Base-by-base conservation (phyloP, 1,140 invertebrate genomes). In the Trichogramma pretiosum region DNA sequence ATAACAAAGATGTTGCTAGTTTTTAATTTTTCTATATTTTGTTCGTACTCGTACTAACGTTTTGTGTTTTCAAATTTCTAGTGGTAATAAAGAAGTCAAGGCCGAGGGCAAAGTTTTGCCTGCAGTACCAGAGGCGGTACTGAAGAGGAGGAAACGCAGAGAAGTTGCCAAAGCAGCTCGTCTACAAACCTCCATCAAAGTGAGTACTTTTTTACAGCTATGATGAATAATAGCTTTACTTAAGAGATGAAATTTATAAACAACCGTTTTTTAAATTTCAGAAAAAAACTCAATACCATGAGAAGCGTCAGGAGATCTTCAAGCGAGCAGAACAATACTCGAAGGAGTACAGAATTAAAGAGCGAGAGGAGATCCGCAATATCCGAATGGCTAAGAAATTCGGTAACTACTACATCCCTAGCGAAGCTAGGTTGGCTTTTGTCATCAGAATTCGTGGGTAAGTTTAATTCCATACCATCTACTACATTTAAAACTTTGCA, bases 321-420 rank as follows among this genome's bases (percentile, higher is more conserved):
- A 92, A 92, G 64, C 81, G 93, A 46, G 95, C 95, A 32, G 95
- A 99, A 65, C 80, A 85, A 57, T 99, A 99, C 74, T 86, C 94
- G 1, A 92, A 87, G 61, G 93, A 98, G 74, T 99, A 99, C 75
- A 78, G 84, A 54, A 54, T 73, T 28, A 85, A 82, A 55, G 89
- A 94, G 62, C 74, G 84, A 9, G 85, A 93, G 68, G 82, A 88
- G 65, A 83, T 95, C 52, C 76, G 87, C 23, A 68, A 94, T 30
- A 77, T 78, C 37, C 77, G 92, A 26, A 79, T 93, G 72, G 94
- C 96, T 11, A 88, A 85, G 59, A 87, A 85, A 59, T 76, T 81
- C 53, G 92, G 91, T 45, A 96, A 97, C 72, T 98, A 93, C 72
- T 98, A 97, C 68, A 94, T 99, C 62, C 92, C 93, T 54, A 86